phyloP scores from a whole-genome alignment of 2,888 invertebrate species.

The Himalopsyche kuldschensis region DNA sequence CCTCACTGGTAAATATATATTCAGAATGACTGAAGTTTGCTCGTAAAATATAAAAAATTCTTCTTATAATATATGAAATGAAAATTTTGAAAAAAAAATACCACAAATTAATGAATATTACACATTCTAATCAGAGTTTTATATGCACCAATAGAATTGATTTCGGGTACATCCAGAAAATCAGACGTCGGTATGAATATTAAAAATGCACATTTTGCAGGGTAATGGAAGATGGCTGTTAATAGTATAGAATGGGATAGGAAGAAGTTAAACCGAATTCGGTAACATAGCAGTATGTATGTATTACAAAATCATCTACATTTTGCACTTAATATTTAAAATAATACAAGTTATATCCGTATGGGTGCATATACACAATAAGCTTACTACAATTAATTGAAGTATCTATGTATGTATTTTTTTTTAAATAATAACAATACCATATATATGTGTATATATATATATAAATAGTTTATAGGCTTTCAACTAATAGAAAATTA shows the following conservation, averaged over 20 bases:
- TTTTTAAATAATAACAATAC: constrained; percentile 1
- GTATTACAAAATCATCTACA: not conserved
- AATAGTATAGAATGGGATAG: not conserved
- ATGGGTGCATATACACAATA: not conserved
- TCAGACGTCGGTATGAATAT: no score
- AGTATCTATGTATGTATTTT: not conserved
- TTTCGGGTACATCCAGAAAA: no score
- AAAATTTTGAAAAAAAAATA: no score
- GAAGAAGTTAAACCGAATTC: not conserved
- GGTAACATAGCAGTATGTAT: not conserved
- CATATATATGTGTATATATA: not conserved
- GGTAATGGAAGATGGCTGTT: no score
- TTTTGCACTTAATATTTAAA: not conserved
- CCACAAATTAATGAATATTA: no score
- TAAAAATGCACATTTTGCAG: no score
- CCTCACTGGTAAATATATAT: no score
- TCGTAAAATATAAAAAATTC: no score
- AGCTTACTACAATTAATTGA: not conserved
- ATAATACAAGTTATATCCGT: not conserved
- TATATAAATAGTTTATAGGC: not conserved
- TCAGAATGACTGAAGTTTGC: no score
- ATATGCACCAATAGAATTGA: no score
- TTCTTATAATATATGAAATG: no score
- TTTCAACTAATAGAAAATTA: constrained; percentile 27
- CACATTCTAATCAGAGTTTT: no score